Base-by-base conservation (phyloP, 2,888 invertebrate genomes). In the Prostheceraeus crozeri region DNA sequence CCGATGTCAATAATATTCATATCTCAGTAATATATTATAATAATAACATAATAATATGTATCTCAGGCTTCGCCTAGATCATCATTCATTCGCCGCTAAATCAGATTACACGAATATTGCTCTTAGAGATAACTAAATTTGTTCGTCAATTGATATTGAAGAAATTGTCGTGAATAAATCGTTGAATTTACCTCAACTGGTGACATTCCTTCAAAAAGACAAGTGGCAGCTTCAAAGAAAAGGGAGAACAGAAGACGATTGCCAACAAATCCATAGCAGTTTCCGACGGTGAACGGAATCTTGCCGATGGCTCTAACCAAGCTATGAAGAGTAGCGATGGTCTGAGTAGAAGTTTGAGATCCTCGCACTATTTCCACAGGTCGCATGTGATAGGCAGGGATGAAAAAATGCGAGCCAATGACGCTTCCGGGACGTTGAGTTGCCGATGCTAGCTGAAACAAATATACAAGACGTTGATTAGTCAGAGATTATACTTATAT, bases 391-490 rank as follows among this genome's bases (percentile, higher is more conserved):
- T 74, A 71, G 0, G 76, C 71, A 2, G 77, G 76, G 21, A 72
- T 73, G 66, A 76, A 76, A 68, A 77, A 77, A 62, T 77, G 77
- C 21, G 72, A 72, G 10, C 76, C 77, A 27, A 73, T 72, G 1
- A 76, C 71, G 57, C 69, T 69, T 11, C 69, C 69, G 11, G 67
- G 71, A 54, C 74, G 64, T 3, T 58, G 63, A 1, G 76, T 72
- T 1, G 68, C 72, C 23, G 68, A 66, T 0, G 74, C 71, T 65
- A 77, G 71, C 73, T 73, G 64, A 3, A 63, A 67, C 10, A n/a
- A n/a, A n/a, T n/a, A n/a, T n/a, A n/a, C n/a, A n/a, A n/a, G n/a
- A n/a, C n/a, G n/a, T n/a, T 46, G 2, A 53, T 16, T 54, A 3
- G 21, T 27, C 11, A 35, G 8, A 23, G 62, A 63, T 53, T 61